Evolutionary conservation across 30 jellyfish, hydroid and myxozoan species (phyloP).

Genomic region (Pelagia noctiluca): DNA sequence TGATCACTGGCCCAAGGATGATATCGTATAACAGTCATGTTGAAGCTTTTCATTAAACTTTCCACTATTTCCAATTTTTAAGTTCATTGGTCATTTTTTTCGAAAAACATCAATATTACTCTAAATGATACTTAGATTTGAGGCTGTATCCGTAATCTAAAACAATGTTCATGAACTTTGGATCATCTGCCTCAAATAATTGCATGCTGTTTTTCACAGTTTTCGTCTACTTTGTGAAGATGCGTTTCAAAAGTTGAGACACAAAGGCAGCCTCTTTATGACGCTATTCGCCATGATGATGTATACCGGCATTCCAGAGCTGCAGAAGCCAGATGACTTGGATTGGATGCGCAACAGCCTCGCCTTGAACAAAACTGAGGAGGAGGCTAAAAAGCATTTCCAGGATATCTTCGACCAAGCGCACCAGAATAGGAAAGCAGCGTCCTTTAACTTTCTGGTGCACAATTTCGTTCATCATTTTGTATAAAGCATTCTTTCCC

Average conservation of each 20-base stretch:
- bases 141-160: no score
- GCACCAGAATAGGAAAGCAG: constrained; percentile 22
- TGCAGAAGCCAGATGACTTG: constrained; percentile 78
- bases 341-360: constrained; percentile 79
- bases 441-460: constrained; percentile 69
- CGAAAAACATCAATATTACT: background rate
- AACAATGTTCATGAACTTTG: background rate
- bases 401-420: constrained; percentile 58
- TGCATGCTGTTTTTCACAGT: constrained; percentile 42
- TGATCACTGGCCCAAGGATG: no score
- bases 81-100: no score
- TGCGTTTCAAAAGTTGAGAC: constrained; percentile 69
- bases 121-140: background rate
- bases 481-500: no score
- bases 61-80: no score
- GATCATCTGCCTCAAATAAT: background rate
- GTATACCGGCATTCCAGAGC: constrained; percentile 89
- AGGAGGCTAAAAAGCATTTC: constrained; percentile 80
- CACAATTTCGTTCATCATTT: constrained; percentile 73
- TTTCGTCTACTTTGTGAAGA: constrained; percentile 64
- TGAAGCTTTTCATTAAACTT: no score
- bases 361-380: constrained; percentile 62
- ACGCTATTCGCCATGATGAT: constrained; percentile 87
- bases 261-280: constrained; percentile 76
- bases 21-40: no score